A percentile compares a stretch with the other conserved stretches of the same genome.
Evolutionary conservation across 2,797 vertebrate species (phyloP).

Genomic region (Tympanoctomys barrerae): DNA sequence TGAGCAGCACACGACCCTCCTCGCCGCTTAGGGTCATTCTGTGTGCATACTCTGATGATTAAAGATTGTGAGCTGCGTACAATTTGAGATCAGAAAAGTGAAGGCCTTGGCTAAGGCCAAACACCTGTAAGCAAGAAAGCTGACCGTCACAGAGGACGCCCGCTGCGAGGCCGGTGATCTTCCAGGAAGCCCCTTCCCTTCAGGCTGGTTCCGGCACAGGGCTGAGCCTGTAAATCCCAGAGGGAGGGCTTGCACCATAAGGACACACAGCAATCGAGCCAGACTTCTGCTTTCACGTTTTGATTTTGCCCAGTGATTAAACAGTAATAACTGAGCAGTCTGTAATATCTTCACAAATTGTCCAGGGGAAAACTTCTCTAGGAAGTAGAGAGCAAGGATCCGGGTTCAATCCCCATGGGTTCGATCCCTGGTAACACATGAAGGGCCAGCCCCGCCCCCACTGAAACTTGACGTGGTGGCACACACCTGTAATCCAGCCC

Average conservation of each 20-base stretch:
- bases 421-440: too few species aligned
- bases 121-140: background rate
- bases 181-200: background rate
- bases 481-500: too few species aligned
- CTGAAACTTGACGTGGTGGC: too few species aligned
- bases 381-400: background rate
- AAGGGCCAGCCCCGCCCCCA: too few species aligned
- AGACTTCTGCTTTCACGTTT: slow-evolving; percentile 12
- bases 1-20: background rate
- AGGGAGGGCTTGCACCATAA: background rate
- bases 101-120: background rate
- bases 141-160: background rate
- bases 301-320: background rate
- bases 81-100: background rate
- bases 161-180: background rate
- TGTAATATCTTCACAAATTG: slow-evolving; percentile 17
- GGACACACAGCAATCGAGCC: background rate
- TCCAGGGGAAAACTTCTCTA: background rate
- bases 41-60: background rate
- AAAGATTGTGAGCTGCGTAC: background rate
- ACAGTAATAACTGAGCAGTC: background rate
- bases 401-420: too few species aligned
- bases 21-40: background rate
- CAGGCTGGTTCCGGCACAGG: background rate
- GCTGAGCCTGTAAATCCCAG: background rate